Percentiles rank a stretch among this genome's conserved stretches.
These are phyloP conservation scores for Cheirogaleus medius DNA, from an alignment of 2,113 vertebrate species.

Conservation along the genomic window DNA sequence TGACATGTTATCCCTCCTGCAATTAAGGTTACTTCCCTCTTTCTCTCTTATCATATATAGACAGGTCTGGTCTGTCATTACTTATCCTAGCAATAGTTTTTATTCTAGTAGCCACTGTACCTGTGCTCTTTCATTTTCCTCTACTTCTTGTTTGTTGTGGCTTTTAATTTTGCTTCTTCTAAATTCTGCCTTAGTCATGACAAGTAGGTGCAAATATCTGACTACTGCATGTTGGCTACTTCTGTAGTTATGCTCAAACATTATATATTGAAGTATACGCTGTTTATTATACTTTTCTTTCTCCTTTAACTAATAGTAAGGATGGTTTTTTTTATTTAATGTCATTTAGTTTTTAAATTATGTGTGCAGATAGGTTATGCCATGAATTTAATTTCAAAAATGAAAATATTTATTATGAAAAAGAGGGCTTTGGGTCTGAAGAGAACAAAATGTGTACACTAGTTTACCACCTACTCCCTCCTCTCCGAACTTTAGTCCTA, in stretches of 20 bases:
- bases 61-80: slow-evolving; percentile 27
- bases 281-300: not conserved
- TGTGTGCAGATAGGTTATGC: not conserved
- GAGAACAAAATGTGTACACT: not conserved
- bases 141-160: not conserved
- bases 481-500: not conserved
- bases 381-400: slow-evolving; percentile 34
- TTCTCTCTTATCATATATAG: not conserved
- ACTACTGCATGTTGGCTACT: not conserved
- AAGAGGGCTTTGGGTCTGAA: not conserved
- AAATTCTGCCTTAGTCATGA: slow-evolving; percentile 11
- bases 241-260: not conserved
- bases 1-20: not conserved
- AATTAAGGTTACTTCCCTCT: slow-evolving; percentile 2
- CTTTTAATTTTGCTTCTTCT: slow-evolving; percentile 49
- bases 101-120: not conserved
- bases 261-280: not conserved
- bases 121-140: slow-evolving; percentile 62
- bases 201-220: not conserved
- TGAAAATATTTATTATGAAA: not conserved
- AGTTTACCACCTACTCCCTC: not conserved
- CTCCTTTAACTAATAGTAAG: not conserved
- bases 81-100: not conserved
- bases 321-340: not conserved
- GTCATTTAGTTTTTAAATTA: not conserved